Evolutionary conservation across 1,140 invertebrate species (phyloP), one percentile per base, ranked within the genome.

Genomic region (Subanguina moxae): DNA sequence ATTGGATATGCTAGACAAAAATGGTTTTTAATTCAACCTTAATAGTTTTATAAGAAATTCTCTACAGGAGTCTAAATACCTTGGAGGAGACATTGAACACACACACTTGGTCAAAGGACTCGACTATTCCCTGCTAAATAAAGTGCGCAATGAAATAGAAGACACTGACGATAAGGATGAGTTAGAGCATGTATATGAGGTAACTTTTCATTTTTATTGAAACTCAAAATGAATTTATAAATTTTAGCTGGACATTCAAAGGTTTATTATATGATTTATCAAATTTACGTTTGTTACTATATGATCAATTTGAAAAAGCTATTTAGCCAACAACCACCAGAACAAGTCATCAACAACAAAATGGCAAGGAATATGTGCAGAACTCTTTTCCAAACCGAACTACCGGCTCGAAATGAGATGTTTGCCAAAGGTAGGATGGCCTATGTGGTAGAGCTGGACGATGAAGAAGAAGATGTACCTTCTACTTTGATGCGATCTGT

Each of bases 51-150:
- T n/a, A n/a, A n/a, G n/a, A n/a, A n/a, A n/a, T n/a, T n/a, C n/a
- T n/a, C n/a, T n/a, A n/a, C n/a, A n/a, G n/a, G n/a, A n/a, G 84
- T 98, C 95, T 0, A 99, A 99, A 86, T 98, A 94, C 85, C 90
- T 99, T 85, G 96, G 96, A 83, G 96, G 96, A 88, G 96, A 99
- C 84, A 97, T 99, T 90, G 94, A 97, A 76, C 95, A 99, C 80
- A 99, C 96, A 84, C 96, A 99, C 85, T 94, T 99, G 86, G 72
- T 99, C 62, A 98, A 98, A 86, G 96, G 96, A 84, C 86, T 99
- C 11, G 96, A 99, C 89, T 99, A 96, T 86, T 95, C 95, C 8
- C 84, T 99, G n/a, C 84, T 99, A 57, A 93, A 98, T 84, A 98
- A 98, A 85, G 86, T 88, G 5, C 78, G 82, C 77, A 90, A 87